These are phyloP conservation scores for Mesorhabditis belari DNA, from an alignment of 2,888 invertebrate genomes.

Conservation along the genomic window DNA sequence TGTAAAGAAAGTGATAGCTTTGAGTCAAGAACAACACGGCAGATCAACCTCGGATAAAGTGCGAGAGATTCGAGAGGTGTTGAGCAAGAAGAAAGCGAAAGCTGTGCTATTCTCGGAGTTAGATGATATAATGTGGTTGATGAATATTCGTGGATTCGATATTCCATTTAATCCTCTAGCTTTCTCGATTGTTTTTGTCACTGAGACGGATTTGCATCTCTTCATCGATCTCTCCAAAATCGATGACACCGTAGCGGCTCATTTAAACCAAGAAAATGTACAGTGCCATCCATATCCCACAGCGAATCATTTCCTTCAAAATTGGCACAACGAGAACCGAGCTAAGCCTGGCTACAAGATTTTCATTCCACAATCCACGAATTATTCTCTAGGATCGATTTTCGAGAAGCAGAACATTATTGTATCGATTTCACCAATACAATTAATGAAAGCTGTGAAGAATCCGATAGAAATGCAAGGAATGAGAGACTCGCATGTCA, in stretches of 20 bases:
- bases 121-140: constrained; percentile 79
- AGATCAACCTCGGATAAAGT: constrained; percentile 25
- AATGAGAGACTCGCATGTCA: constrained; percentile 70
- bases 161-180: constrained; percentile 77
- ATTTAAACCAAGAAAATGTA: constrained; percentile 57
- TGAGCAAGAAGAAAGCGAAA: constrained; percentile 66
- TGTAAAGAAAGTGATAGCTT: constrained; percentile 22
- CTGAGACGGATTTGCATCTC: constrained; percentile 57
- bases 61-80: constrained; percentile 56
- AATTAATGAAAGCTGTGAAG: constrained; percentile 78
- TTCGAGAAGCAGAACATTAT: constrained; percentile 20
- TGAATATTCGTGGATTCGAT: constrained; percentile 82
- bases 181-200: constrained; percentile 55
- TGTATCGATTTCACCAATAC: constrained; percentile 12
- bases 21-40: constrained; percentile 28
- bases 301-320: constrained; percentile 9
- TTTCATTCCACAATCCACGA: constrained; percentile 34
- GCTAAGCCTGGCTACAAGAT: neutral
- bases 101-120: constrained; percentile 70
- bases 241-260: constrained; percentile 53
- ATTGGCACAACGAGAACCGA: constrained; percentile 8
- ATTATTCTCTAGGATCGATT: constrained; percentile 40
- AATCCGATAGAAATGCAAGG: constrained; percentile 74
- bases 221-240: constrained; percentile 66
- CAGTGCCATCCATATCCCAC: constrained; percentile 51